phyloP scores from a whole-genome alignment of 2,113 vertebrate species.

The Tenebrosternarchus preto region DNA sequence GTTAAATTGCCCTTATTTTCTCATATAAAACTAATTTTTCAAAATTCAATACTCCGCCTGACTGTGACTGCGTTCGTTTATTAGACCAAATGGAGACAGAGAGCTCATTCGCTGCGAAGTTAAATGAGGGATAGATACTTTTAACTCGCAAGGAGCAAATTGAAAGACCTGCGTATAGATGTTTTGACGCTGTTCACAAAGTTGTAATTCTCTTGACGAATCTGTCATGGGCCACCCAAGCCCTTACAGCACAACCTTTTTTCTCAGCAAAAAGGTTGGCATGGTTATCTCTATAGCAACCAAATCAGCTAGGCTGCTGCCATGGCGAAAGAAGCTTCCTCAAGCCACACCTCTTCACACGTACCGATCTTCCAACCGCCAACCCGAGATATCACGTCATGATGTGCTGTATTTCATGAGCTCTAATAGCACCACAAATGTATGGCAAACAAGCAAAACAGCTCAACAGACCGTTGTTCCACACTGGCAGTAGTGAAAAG shows the following conservation, averaged over 20 bases:
- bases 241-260: background rate
- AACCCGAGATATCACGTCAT: too few species aligned
- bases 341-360: too few species aligned
- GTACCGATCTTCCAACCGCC: too few species aligned
- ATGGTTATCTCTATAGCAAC: too few species aligned
- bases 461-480: too few species aligned
- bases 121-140: background rate
- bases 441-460: too few species aligned
- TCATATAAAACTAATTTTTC: slow-evolving; percentile 24
- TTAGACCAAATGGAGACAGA: background rate
- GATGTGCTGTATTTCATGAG: too few species aligned
- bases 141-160: background rate
- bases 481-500: too few species aligned
- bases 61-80: slow-evolving; percentile 8
- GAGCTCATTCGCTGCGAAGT: background rate
- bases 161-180: background rate
- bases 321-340: too few species aligned
- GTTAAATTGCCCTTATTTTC: slow-evolving; percentile 23
- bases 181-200: slow-evolving; percentile 1
- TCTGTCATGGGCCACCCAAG: background rate
- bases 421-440: too few species aligned
- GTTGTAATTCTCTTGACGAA: background rate
- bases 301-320: too few species aligned
- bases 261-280: background rate
- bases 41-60: slow-evolving; percentile 18